These are phyloP conservation scores for Brachynemurus nebulosus DNA, from an alignment of 2,888 invertebrate species.

Conservation along the genomic window DNA sequence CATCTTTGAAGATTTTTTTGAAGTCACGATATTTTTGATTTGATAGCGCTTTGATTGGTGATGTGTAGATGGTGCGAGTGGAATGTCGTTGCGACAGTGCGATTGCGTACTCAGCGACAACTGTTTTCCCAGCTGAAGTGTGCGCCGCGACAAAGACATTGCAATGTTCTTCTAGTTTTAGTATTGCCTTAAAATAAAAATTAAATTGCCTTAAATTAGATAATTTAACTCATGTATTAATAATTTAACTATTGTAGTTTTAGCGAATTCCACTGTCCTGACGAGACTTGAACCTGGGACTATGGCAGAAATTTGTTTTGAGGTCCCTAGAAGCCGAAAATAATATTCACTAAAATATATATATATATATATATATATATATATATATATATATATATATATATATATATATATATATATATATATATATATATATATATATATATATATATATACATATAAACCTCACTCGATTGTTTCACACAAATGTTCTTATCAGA, in stretches of 20 bases:
- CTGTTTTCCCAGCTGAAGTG: conserved; percentile 98
- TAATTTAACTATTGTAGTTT: too few relatives aligned
- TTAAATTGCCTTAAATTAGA: too few relatives aligned
- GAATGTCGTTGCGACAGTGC: conserved; percentile 86
- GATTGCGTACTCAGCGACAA: conserved; percentile 98
- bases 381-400: too few relatives aligned
- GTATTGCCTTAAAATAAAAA: conserved; percentile 60
- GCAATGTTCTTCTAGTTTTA: conserved; percentile 83
- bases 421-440: conserved; percentile 6
- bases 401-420: not conserved
- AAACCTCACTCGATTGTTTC: too few relatives aligned
- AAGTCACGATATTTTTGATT: conserved; percentile 99
- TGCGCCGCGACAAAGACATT: conserved; percentile 99
- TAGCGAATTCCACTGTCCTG: too few relatives aligned
- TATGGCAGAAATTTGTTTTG: too few relatives aligned
- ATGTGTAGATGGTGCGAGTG: conserved; percentile 91
- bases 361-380: too few relatives aligned
- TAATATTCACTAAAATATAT: too few relatives aligned
- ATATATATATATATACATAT: not conserved
- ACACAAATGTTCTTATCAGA: not conserved
- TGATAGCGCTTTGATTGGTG: conserved; percentile 96
- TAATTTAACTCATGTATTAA: too few relatives aligned
- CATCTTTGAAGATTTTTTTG: conserved; percentile 79
- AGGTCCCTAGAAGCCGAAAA: too few relatives aligned
- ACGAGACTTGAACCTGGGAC: too few relatives aligned